These are phyloP conservation scores for Notodonta ziczac DNA, from an alignment of 2,888 invertebrate genomes.

Conservation along the genomic window DNA sequence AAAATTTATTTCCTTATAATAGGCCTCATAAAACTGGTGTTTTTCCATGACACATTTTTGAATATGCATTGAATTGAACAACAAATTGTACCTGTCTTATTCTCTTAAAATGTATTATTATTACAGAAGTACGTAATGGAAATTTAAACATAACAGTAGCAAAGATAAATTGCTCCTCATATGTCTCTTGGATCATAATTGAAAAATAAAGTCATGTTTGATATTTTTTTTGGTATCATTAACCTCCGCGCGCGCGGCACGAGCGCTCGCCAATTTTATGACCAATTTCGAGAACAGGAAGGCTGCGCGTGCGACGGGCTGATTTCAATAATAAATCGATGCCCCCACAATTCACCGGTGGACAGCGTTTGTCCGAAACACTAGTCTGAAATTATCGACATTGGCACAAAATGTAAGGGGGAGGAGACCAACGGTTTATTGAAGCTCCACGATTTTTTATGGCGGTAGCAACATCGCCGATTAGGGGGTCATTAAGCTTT, in stretches of 20 bases:
- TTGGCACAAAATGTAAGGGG: constrained; percentile 67
- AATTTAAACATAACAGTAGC: constrained; percentile 12
- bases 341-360: constrained; percentile 64
- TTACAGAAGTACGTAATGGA: constrained; percentile 7
- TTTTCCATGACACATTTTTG: too few species aligned
- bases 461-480: constrained; percentile 66
- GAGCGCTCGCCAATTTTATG: constrained; percentile 79
- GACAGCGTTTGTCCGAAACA: constrained; percentile 62
- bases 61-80: too few species aligned
- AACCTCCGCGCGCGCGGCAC: constrained; percentile 67
- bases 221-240: constrained; percentile 69
- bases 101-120: not conserved
- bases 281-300: constrained; percentile 77
- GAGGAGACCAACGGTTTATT: constrained; percentile 74
- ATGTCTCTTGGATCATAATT: constrained; percentile 70
- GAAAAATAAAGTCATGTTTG: constrained; percentile 62
- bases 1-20: too few species aligned
- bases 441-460: constrained; percentile 65
- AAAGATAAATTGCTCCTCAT: constrained; percentile 59
- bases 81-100: not conserved
- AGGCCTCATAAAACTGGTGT: too few species aligned
- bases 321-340: constrained; percentile 83
- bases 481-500: constrained; percentile 67
- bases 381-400: constrained; percentile 78
- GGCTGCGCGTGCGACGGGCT: constrained; percentile 70